Evolutionary conservation across 2,888 invertebrate species (phyloP), one percentile per base, ranked within the genome.

Genomic region (Schizotus pectinicornis): DNA sequence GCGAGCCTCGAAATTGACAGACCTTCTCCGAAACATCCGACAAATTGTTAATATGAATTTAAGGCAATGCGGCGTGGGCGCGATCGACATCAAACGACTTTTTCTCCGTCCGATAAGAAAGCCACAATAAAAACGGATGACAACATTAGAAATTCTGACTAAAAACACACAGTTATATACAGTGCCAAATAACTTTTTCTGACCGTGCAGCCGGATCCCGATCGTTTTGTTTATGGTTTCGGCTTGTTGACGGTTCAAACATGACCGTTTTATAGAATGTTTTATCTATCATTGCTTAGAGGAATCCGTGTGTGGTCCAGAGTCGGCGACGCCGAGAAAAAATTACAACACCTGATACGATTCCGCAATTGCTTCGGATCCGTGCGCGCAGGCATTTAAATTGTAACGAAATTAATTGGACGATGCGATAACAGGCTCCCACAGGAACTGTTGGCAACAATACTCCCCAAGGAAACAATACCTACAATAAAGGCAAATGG

Each of bases 261-360:
- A 65, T 63, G 61, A 56, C 56, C 62, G 59, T 60, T 62, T 65
- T 59, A 62, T 61, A 56, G 55, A 53, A 55, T 59, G 59, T 63
- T 67, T 69, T 66, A 68, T 69, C 65, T 66, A 64, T 57, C 61
- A 41, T 49, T 67, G 67, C 56, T 54, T 64, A 67, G 60, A 64
- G 11, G 12, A 54, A 65, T 50, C 46, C 58, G 65, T 62, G 69
- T 69, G 69, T 68, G 68, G 68, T 68, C 68, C 57, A 12, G 48
- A 43, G 47, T 49, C 13, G 42, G 43, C 52, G 57, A 14, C 46
- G 30, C 35, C 6, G 32, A 41, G 6, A 51, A 59, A 58, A 54
- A 51, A 45, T 12, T 30, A 46, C 46, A 39, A 56, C 55, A 59
- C 59, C 57, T 50, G 46, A 49, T 45, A 49, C 22, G 22, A 45